phyloP scores from a whole-genome alignment of 2,888 invertebrate genomes.

The Lamproptera curius region DNA sequence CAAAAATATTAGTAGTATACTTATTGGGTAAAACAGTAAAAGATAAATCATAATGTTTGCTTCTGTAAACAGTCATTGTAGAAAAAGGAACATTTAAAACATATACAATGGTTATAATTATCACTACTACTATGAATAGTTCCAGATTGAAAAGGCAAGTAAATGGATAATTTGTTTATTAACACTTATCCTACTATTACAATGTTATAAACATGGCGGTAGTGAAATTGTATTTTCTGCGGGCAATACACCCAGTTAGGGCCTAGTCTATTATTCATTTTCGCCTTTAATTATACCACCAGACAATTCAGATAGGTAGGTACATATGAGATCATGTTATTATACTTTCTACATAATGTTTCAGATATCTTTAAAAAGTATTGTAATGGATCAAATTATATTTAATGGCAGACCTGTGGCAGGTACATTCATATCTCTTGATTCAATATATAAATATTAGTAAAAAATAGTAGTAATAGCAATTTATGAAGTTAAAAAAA shows the following conservation, averaged over 20 bases:
- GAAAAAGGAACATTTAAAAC: no score
- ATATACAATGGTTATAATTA: no score
- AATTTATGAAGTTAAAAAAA: no score
- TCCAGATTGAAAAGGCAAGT: slow-evolving; percentile 1
- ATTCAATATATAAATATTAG: no score
- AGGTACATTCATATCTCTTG: no score
- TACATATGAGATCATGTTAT: slow-evolving; percentile 29
- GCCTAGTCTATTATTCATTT: slow-evolving; percentile 18
- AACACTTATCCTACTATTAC: slow-evolving; percentile 69
- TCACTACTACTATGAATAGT: no score
- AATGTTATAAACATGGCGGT: slow-evolving; percentile 65
- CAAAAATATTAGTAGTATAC: no score
- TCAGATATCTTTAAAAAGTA: slow-evolving; percentile 6
- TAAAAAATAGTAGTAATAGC: no score
- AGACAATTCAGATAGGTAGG: slow-evolving; percentile 16
- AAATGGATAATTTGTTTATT: slow-evolving; percentile 50
- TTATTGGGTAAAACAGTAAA: no score
- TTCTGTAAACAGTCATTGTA: no score
- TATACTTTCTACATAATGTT: slow-evolving; percentile 16
- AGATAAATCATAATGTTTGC: no score
- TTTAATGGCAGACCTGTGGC: no score
- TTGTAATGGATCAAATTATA: slow-evolving; percentile 11
- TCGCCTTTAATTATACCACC: slow-evolving; percentile 14
- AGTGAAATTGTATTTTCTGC: slow-evolving; percentile 29
- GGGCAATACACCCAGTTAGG: slow-evolving; percentile 26